These are phyloP conservation scores for Cremastobaeus sp. DNA, from an alignment of 2,888 invertebrate species.

Conservation along the genomic window DNA sequence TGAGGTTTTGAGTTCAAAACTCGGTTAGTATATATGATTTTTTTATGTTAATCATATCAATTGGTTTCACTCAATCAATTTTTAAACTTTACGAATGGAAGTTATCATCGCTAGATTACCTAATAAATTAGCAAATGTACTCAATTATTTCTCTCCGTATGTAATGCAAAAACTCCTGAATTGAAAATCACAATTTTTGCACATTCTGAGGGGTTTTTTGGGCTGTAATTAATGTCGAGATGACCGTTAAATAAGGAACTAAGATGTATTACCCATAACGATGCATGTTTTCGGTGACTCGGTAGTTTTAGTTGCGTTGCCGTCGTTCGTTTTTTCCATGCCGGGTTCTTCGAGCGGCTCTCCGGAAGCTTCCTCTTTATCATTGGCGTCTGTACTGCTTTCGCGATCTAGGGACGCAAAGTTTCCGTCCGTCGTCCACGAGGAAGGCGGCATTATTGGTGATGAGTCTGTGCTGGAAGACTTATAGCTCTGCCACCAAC, in stretches of 20 bases:
- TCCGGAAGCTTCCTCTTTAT: slow-evolving; percentile 57
- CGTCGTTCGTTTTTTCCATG: slow-evolving; percentile 59
- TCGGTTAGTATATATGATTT: too few relatives aligned
- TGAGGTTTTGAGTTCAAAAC: too few relatives aligned
- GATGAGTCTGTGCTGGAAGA: slow-evolving; percentile 53
- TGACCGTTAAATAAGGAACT: not conserved
- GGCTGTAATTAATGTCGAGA: too few relatives aligned
- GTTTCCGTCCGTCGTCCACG: slow-evolving; percentile 45
- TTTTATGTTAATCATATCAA: too few relatives aligned
- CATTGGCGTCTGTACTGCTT: slow-evolving; percentile 62
- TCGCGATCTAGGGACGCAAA: slow-evolving; percentile 23
- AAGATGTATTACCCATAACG: slow-evolving; percentile 69
- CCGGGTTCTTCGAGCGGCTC: slow-evolving; percentile 57
- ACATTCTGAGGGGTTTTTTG: too few relatives aligned
- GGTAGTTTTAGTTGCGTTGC: slow-evolving; percentile 62
- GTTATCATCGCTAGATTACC: too few relatives aligned
- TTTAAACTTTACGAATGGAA: too few relatives aligned
- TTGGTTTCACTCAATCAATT: too few relatives aligned
- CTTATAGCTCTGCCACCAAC: slow-evolving; percentile 73
- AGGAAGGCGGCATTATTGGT: slow-evolving; percentile 26
- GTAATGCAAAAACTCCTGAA: too few relatives aligned
- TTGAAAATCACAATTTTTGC: too few relatives aligned
- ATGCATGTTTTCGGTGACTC: slow-evolving; percentile 67
- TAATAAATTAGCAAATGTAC: too few relatives aligned
- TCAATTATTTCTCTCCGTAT: too few relatives aligned